A percentile compares a stretch with the other conserved stretches of the same genome.
phyloP scores from a whole-genome alignment of 2,113 vertebrate genomes.

The Hippocampus mohnikei region DNA sequence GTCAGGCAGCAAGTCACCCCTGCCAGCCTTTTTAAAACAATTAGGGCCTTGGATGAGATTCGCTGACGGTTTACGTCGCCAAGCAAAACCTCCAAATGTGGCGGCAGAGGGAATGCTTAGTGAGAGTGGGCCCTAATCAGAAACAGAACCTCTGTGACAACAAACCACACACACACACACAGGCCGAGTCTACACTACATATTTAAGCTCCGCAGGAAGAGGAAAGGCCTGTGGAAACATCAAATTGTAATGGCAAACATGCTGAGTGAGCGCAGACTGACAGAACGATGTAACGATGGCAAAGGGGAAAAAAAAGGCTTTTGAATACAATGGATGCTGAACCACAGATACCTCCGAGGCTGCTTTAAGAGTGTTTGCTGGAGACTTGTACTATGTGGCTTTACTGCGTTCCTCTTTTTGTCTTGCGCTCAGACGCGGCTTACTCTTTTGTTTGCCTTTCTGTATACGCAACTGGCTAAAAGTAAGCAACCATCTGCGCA shows the following conservation, averaged over 20 bases:
- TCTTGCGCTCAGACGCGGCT: background rate
- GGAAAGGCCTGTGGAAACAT: conserved; percentile 29
- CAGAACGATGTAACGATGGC: conserved; percentile 28
- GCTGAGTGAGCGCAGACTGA: conserved; percentile 31
- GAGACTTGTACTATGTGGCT: conserved; percentile 1
- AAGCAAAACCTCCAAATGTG: conserved; percentile 1
- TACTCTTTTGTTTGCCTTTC: background rate
- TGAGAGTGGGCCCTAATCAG: conserved; percentile 9
- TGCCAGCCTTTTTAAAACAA: conserved; percentile 46
- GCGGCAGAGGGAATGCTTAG: conserved; percentile 1
- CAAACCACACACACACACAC: background rate
- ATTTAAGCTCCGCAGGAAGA: conserved; percentile 1
- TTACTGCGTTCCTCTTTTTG: background rate
- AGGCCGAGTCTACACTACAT: background rate
- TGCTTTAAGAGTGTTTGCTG: conserved; percentile 8
- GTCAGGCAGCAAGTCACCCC: conserved; percentile 27
- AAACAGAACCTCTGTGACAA: conserved; percentile 7
- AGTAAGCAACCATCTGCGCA: conserved; percentile 1
- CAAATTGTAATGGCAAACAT: conserved; percentile 33
- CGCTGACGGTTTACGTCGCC: background rate
- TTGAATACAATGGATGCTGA: conserved; percentile 27
- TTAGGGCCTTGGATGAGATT: conserved; percentile 5
- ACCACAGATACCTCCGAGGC: background rate
- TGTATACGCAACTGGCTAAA: conserved; percentile 1
- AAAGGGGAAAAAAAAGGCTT: conserved; percentile 32